Base-by-base conservation (phyloP, 2,797 vertebrate species). In the Sebastes umbrosus region DNA sequence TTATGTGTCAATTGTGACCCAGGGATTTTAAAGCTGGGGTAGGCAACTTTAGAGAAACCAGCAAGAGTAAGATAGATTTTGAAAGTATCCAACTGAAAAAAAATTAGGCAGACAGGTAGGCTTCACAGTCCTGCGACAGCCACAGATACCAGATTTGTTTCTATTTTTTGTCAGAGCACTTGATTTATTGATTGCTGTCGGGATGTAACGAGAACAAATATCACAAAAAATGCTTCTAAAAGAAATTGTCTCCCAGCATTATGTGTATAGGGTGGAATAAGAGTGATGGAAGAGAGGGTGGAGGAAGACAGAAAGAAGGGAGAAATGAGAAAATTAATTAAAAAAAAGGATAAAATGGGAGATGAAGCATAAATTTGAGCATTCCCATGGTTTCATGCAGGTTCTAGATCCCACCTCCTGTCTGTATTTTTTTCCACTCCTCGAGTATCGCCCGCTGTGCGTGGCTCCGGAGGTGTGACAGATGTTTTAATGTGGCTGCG, bases 401-500 rank as follows among this genome's bases (percentile, higher is more conserved):
- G 12, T 12, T 27, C n/a, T 8, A 2, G 2, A 58, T 2, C 24
- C 14, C 31, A 20, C 27, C 10, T 66, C 25, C n/a, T 50, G 25
- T 71, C 29, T 10, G 25, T 57, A 16, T 59, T 55, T 24, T 16
- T 11, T 25, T 9, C 18, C n/a, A 14, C 65, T 50, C 58, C 29
- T 73, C 31, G 3, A 29, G 74, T 72, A 64, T 78, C 25, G 32
- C 59, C 79, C 1, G 3, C 75, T 71, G 58, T 58, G 76, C 43
- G 7, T 50, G 69, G 73, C 70, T 84, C 73, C 39, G 65, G 80
- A 90, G 87, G 85, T 92, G 89, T 93, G 92, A 94, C 91, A 90
- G 91, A 93, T 93, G 90, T 92, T 92, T 93, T 92, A 91, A 91
- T 86, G 89, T 84, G 86, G 75, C 87, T 79, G 76, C 62, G 81